These are phyloP conservation scores for Sebastes baramenuke DNA, from an alignment of 2,797 vertebrate species.

Conservation along the genomic window DNA sequence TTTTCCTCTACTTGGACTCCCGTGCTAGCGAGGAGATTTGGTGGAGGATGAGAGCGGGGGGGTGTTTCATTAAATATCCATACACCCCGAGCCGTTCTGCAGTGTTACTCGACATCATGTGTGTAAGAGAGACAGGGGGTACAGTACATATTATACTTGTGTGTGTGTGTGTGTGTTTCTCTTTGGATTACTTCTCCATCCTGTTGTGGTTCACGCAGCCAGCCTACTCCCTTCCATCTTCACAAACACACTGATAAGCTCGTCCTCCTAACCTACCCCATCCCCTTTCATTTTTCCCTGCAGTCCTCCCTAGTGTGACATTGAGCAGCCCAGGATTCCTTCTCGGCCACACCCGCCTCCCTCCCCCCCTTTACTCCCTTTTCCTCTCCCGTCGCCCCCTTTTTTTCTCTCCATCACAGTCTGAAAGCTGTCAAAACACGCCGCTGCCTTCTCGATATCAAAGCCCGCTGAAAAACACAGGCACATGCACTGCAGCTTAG, in stretches of 20 bases:
- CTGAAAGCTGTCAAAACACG: constrained; percentile 74
- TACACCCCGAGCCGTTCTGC: constrained; percentile 56
- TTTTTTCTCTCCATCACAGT: constrained; percentile 43
- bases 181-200: constrained; percentile 47
- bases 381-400: background rate
- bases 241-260: constrained; percentile 63
- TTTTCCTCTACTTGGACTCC: constrained; percentile 68
- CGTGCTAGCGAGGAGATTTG: constrained; percentile 66
- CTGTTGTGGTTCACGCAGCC: constrained; percentile 61
- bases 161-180: constrained; percentile 13
- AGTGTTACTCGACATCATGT: constrained; percentile 53
- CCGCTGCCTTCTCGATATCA: constrained; percentile 60
- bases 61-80: constrained; percentile 76
- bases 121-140: constrained; percentile 18
- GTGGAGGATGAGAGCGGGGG: constrained; percentile 56
- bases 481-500: constrained; percentile 9
- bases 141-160: background rate
- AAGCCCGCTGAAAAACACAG: constrained; percentile 42
- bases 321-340: constrained; percentile 69
- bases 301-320: constrained; percentile 68
- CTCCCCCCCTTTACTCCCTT: background rate
- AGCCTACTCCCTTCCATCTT: constrained; percentile 38
- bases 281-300: constrained; percentile 29
- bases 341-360: constrained; percentile 57
- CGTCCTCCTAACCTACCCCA: constrained; percentile 55